Evolutionary conservation across 37 sponge, comb jelly and placozoan species (phyloP), one percentile per base, ranked within the genome.

Genomic region (Hexactinellida sp.): DNA sequence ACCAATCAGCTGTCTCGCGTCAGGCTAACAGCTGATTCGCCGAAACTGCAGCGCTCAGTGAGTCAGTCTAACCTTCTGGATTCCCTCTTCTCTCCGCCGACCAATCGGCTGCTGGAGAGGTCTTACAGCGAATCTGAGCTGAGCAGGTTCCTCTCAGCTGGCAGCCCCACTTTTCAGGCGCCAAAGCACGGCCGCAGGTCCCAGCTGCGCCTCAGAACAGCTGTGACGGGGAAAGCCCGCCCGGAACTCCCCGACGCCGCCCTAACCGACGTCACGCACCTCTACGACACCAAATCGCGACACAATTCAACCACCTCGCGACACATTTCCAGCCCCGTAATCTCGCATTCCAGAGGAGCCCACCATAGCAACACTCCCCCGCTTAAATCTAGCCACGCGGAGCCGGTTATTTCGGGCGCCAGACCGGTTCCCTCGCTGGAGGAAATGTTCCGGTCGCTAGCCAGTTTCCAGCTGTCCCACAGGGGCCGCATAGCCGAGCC

Each of bases 151-250:
- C 76, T 63, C 32, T 10, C 76, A 63, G 21, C 76, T 63, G 76
- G 13, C 13, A 25, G 76, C 5, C 76, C 76, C 3, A n/a, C 30
- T 63, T 47, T 9, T 47, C 76, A 63, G 76, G 30, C 76, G 76
- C 76, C 76, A 63, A 63, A 10, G 5, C 34, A 63, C 34, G 76
- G 76, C 21, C 25, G 76, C 25, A 63, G 76, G 13, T 63, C 76
- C 13, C 76, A 63, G 76, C 25, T 63, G 76, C 3, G 76, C 1
- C 30, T 63, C 5, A 23, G 76, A 63, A 63, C 76, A 63, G 76
- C 76, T 63, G 76, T 63, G 3, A 63, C 76, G 1, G 76, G 76
- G 76, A 63, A 32, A 63, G 76, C 76, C 28, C 76, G 76, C 76
- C 76, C 76, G 13, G 76, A 63, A 63, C 30, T 63, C 28, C 76